Percentiles rank a stretch among this genome's conserved stretches.
Evolutionary conservation across 2,888 invertebrate species (phyloP).

Genomic region (Cryptus armator): DNA sequence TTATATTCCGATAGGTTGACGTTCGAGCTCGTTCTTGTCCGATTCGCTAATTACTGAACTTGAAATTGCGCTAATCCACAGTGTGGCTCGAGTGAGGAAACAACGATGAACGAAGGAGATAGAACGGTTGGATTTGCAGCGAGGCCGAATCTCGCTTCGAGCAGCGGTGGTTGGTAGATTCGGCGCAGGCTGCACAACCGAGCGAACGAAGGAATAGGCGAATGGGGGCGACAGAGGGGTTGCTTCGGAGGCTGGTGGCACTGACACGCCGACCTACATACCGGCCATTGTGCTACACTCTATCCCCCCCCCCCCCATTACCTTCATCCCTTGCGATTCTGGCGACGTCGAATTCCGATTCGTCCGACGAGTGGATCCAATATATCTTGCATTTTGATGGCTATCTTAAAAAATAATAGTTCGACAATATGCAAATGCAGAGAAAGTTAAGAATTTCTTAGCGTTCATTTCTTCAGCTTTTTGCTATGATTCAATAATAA

Average conservation of each 20-base stretch:
- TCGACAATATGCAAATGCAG: slow-evolving; percentile 39
- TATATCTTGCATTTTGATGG: background rate
- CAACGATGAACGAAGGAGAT: slow-evolving; percentile 37
- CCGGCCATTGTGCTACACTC: slow-evolving; percentile 81
- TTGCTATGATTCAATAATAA: background rate
- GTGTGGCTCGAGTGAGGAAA: slow-evolving; percentile 7
- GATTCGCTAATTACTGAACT: slow-evolving; percentile 70
- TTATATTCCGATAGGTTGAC: slow-evolving; percentile 26
- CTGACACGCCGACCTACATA: slow-evolving; percentile 82
- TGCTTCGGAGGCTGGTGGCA: slow-evolving; percentile 69
- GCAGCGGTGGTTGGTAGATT: slow-evolving; percentile 55
- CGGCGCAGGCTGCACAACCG: slow-evolving; percentile 54
- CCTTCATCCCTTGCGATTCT: slow-evolving; percentile 79
- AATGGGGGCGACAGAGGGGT: slow-evolving; percentile 27
- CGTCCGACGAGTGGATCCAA: slow-evolving; percentile 58
- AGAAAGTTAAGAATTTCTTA: slow-evolving; percentile 1
- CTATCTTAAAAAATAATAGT: slow-evolving; percentile 29
- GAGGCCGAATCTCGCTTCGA: slow-evolving; percentile 63
- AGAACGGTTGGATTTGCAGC: slow-evolving; percentile 63
- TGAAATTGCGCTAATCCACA: slow-evolving; percentile 70
- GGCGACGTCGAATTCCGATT: slow-evolving; percentile 60
- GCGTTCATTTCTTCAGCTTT: too few species aligned
- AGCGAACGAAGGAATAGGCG: slow-evolving; percentile 45
- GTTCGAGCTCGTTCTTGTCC: slow-evolving; percentile 43
- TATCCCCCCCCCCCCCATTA: slow-evolving; percentile 80